Percentiles rank a stretch among this genome's conserved stretches.
These are phyloP conservation scores for Myotis findleyi DNA, from an alignment of 2,797 vertebrate genomes.

Conservation along the genomic window DNA sequence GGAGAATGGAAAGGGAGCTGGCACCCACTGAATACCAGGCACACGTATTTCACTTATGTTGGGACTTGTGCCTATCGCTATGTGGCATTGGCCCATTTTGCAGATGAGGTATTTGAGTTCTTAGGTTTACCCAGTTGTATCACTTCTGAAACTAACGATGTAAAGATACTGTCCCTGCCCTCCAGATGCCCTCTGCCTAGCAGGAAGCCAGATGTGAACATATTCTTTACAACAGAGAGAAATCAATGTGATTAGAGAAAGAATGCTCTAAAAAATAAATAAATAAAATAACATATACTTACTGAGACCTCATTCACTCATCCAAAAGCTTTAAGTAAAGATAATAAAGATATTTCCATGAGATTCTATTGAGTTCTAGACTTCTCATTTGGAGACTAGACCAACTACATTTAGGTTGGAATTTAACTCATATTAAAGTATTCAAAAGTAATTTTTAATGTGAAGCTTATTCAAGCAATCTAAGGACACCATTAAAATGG, in stretches of 20 bases:
- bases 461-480: conserved; percentile 7
- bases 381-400: conserved; percentile 23
- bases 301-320: background rate
- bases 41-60: background rate
- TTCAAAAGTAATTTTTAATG: conserved; percentile 19
- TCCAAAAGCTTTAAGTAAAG: background rate
- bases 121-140: background rate
- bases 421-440: background rate
- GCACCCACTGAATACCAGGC: background rate
- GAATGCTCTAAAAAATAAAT: background rate
- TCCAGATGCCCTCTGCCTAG: background rate
- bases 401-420: background rate
- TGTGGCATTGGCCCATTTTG: background rate
- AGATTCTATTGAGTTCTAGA: background rate
- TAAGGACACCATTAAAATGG: background rate
- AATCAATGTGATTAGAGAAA: background rate
- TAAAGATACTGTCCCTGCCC: background rate
- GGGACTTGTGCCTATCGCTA: background rate
- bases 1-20: background rate
- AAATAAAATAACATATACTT: background rate
- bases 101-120: background rate
- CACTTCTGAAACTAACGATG: background rate
- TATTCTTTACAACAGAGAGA: background rate
- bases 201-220: background rate
- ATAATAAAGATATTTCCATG: background rate